Conservation (phyloP, 2,888 invertebrate species). For the Parthenolecanium corni region DNA sequence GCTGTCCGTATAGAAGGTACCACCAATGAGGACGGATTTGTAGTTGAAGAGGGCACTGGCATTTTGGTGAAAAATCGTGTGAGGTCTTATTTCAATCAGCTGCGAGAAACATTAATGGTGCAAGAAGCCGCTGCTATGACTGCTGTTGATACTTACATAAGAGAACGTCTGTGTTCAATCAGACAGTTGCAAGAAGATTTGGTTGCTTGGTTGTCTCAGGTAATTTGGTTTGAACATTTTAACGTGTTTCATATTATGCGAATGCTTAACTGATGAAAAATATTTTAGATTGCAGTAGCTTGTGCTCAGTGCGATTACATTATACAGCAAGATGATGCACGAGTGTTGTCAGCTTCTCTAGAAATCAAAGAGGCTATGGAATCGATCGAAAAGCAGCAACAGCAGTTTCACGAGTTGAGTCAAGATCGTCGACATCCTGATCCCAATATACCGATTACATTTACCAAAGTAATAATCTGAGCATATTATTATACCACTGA, state of each 20-base stretch:
- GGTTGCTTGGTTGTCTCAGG: conserved; percentile 42
- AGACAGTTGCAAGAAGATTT: conserved; percentile 46
- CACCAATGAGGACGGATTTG: conserved; percentile 33
- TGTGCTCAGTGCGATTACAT: conserved; percentile 46
- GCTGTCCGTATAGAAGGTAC: conserved; percentile 36
- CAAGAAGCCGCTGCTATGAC: conserved; percentile 45
- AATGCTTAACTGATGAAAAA: too few relatives aligned
- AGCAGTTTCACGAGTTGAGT: conserved; percentile 44
- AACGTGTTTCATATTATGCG: neutral
- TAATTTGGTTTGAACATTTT: conserved; percentile 30
- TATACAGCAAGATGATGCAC: conserved; percentile 45
- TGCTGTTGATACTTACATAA: conserved; percentile 46
- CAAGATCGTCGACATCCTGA: conserved; percentile 45
- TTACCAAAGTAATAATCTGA: conserved; percentile 43
- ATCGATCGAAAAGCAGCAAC: conserved; percentile 45
- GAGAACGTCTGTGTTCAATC: conserved; percentile 44
- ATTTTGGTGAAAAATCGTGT: conserved; percentile 41
- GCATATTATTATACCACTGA: neutral
- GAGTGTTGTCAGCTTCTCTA: conserved; percentile 41
- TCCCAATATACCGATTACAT: conserved; percentile 47
- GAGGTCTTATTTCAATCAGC: conserved; percentile 43
- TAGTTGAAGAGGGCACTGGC: conserved; percentile 38
- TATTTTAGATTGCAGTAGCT: conserved; percentile 43
- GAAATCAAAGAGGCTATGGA: conserved; percentile 43
- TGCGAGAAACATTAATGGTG: conserved; percentile 42